A percentile compares a stretch with the other conserved stretches of the same genome.
phyloP scores from a whole-genome alignment of 2,797 vertebrate genomes.

The Lepidocolaptes lacrymiger region DNA sequence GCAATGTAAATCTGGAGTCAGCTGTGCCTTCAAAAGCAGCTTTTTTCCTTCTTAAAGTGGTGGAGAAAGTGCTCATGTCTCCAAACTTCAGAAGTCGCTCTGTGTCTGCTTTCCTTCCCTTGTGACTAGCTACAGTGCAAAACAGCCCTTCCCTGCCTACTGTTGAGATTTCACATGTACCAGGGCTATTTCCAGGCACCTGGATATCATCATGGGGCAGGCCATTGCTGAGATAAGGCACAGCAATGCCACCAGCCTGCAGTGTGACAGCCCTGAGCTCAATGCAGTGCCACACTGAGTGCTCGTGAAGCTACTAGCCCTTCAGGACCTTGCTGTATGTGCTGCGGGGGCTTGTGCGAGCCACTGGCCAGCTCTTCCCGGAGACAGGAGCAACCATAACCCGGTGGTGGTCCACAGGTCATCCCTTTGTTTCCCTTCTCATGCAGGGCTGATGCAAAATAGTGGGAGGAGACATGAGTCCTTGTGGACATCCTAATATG shows the following conservation, averaged over 20 bases:
- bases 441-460: background rate
- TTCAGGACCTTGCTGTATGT: background rate
- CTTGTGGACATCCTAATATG: background rate
- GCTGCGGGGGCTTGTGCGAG: background rate
- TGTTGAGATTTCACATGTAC: background rate
- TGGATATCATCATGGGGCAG: rapidly evolving
- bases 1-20: background rate
- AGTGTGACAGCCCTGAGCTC: rapidly evolving
- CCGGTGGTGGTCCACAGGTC: background rate
- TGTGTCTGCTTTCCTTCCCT: background rate
- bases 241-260: background rate
- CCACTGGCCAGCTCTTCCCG: background rate
- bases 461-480: background rate
- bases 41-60: background rate
- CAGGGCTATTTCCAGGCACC: background rate
- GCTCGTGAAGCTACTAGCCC: background rate
- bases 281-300: rapidly evolving
- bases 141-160: background rate
- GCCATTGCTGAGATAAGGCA: background rate
- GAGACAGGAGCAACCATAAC: background rate
- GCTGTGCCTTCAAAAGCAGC: background rate
- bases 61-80: background rate
- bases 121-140: background rate
- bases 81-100: background rate
- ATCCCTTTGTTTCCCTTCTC: background rate